Percentiles rank a stretch among this genome's conserved stretches.
Conservation (phyloP, 2,888 invertebrate genomes). For the Coenonympha arcania region DNA sequence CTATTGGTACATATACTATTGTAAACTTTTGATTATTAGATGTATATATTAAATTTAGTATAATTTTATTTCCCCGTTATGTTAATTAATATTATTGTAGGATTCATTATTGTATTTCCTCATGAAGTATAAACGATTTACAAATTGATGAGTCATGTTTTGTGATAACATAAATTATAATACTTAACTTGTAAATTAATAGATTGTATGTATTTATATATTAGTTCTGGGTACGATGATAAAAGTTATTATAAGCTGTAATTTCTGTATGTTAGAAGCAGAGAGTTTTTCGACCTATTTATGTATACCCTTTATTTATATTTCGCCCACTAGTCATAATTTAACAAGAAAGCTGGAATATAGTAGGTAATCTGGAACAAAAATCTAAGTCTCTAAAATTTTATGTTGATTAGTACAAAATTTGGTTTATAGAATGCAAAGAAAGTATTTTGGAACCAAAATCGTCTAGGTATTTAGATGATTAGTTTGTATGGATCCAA, state of each 20-base stretch:
- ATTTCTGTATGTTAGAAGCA: conserved; percentile 25
- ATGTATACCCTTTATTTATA: not conserved
- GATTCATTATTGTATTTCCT: not conserved
- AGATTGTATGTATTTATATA: conserved; percentile 31
- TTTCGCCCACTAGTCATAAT: too few relatives aligned
- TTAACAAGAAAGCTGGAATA: too few relatives aligned
- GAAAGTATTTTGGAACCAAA: too few relatives aligned
- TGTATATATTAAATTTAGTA: not conserved
- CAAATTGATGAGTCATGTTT: conserved; percentile 50
- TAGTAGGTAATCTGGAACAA: too few relatives aligned
- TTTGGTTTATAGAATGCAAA: too few relatives aligned
- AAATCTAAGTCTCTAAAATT: too few relatives aligned
- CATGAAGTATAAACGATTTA: not conserved
- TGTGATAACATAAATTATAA: conserved; percentile 63
- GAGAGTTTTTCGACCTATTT: not conserved
- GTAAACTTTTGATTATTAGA: too few relatives aligned
- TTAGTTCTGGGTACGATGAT: conserved; percentile 29
- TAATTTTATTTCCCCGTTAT: not conserved
- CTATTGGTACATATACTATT: too few relatives aligned
- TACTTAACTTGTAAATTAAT: conserved; percentile 50
- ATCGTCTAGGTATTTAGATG: too few relatives aligned
- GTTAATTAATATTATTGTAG: not conserved
- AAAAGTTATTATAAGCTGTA: conserved; percentile 18
- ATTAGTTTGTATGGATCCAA: too few relatives aligned
- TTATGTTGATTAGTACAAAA: too few relatives aligned